Conservation (phyloP, 2,888 invertebrate genomes). For the Fragum fragum region DNA sequence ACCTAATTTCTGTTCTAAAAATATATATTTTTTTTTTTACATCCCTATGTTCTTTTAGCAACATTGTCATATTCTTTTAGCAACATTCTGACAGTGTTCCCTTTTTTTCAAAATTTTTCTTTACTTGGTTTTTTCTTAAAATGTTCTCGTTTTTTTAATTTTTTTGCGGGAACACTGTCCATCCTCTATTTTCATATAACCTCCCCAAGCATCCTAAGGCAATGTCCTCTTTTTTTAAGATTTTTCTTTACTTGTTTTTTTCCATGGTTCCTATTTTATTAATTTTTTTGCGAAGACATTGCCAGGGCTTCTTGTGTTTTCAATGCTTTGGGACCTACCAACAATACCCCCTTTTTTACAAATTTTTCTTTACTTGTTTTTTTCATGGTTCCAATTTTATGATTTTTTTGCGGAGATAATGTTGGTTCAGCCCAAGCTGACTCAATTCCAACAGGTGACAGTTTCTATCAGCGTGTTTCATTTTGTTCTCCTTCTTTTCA, state of each 20-base stretch:
- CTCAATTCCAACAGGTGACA: not conserved
- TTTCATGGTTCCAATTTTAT: too few relatives aligned
- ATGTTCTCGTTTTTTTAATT: not conserved
- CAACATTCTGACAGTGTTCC: not conserved
- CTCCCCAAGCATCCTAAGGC: not conserved
- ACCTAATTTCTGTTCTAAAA: too few relatives aligned
- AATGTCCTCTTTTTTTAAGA: not conserved
- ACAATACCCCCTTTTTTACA: not conserved
- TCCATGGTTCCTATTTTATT: not conserved
- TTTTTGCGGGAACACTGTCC: not conserved
- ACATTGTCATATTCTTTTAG: too few relatives aligned
- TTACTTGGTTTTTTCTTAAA: not conserved
- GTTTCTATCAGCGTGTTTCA: not conserved
- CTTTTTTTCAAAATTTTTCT: slow-evolving; percentile 4
- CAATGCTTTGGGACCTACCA: not conserved
- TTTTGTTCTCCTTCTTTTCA: not conserved
- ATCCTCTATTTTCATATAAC: too few relatives aligned
- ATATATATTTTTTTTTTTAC: too few relatives aligned
- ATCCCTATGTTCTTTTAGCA: too few relatives aligned
- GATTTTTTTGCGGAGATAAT: not conserved
- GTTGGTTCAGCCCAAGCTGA: not conserved
- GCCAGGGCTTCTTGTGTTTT: not conserved
- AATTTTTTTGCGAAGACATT: not conserved
- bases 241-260: not conserved
- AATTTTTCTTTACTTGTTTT: not conserved